Percentiles rank a stretch among this genome's conserved stretches.
phyloP scores from a whole-genome alignment of 2,113 vertebrate genomes.

The Indicator maculatus region DNA sequence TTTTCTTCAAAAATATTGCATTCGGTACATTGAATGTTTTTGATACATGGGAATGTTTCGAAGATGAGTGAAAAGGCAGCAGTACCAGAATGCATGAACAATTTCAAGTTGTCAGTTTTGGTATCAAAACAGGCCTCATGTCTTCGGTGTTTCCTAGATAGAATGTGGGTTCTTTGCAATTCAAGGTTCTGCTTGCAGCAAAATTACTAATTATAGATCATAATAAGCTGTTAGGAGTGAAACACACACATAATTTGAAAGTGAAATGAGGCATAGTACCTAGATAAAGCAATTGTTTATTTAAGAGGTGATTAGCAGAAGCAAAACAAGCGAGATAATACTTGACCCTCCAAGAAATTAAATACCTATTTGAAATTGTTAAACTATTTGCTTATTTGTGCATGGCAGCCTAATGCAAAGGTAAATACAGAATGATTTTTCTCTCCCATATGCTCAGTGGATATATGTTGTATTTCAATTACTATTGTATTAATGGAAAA shows the following conservation, averaged over 20 bases:
- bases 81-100: neutral
- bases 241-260: conserved; percentile 80
- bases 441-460: neutral
- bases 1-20: neutral
- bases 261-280: conserved; percentile 81
- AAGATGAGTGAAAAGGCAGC: neutral
- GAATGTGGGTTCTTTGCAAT: conserved; percentile 67
- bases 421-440: neutral
- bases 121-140: conserved; percentile 50
- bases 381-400: conserved; percentile 61
- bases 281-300: conserved; percentile 81
- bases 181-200: conserved; percentile 72
- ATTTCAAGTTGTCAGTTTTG: conserved; percentile 36
- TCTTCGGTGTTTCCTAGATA: conserved; percentile 61
- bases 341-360: conserved; percentile 78
- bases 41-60: neutral
- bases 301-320: conserved; percentile 80
- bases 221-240: conserved; percentile 76
- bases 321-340: conserved; percentile 78
- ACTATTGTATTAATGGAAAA: conserved; percentile 52
- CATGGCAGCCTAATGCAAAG: conserved; percentile 39
- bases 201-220: conserved; percentile 80
- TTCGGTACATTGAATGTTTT: neutral
- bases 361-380: conserved; percentile 65
- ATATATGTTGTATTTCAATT: conserved; percentile 23